Evolutionary conservation across 2,113 vertebrate species (phyloP).

Genomic region (Hassar affinis): DNA sequence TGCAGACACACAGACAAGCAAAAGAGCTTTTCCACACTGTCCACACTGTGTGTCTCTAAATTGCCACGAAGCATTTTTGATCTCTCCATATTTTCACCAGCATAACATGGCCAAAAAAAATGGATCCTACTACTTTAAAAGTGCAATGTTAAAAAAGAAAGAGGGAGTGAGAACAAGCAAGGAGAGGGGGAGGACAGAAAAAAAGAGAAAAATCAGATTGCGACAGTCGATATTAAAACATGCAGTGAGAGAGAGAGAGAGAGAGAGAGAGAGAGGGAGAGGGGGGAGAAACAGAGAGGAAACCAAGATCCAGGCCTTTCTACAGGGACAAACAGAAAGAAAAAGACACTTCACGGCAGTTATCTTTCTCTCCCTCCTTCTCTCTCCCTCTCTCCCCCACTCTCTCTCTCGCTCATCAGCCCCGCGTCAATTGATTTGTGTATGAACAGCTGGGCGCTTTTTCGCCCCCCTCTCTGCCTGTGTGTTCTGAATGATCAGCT

Average conservation of each 20-base stretch:
- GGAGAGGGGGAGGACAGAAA: slow-evolving; percentile 69
- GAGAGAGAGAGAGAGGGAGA: neutral
- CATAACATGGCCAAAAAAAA: slow-evolving; percentile 3
- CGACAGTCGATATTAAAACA: slow-evolving; percentile 88
- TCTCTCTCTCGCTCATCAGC: slow-evolving; percentile 66
- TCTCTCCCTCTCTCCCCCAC: slow-evolving; percentile 17
- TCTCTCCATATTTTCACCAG: slow-evolving; percentile 19
- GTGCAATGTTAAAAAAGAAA: slow-evolving; percentile 62
- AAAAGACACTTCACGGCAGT: slow-evolving; percentile 78
- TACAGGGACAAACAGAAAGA: slow-evolving; percentile 86
- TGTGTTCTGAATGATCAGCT: slow-evolving; percentile 98
- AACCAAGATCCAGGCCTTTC: slow-evolving; percentile 87
- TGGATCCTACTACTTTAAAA: slow-evolving; percentile 44
- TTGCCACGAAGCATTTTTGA: slow-evolving; percentile 2
- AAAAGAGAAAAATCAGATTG: slow-evolving; percentile 77
- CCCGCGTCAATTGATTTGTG: slow-evolving; percentile 95
- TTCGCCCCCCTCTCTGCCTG: slow-evolving; percentile 86
- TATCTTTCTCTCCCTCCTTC: slow-evolving; percentile 23
- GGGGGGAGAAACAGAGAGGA: slow-evolving; percentile 49
- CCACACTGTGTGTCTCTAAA: neutral
- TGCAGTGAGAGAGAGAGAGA: slow-evolving; percentile 69
- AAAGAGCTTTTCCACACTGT: slow-evolving; percentile 7
- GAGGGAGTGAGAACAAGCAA: slow-evolving; percentile 70
- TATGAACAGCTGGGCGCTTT: slow-evolving; percentile 95
- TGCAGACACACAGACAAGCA: slow-evolving; percentile 2